A percentile compares a stretch with the other conserved stretches of the same genome.
These are phyloP conservation scores for Cyprinodon tularosa DNA, from an alignment of 2,113 vertebrate species.

Conservation along the genomic window DNA sequence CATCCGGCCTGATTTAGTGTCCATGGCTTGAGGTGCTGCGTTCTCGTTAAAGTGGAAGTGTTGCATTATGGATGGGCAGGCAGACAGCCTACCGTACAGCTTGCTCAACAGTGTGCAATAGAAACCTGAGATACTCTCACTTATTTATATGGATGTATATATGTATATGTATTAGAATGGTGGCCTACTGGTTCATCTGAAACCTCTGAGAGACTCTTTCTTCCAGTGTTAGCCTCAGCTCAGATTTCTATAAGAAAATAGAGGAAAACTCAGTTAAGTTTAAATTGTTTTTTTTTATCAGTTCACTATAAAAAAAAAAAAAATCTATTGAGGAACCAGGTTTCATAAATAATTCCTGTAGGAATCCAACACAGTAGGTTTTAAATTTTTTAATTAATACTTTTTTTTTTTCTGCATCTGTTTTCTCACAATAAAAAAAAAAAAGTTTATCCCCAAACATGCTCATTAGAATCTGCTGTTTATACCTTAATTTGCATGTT, in stretches of 20 bases:
- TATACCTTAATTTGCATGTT: conserved; percentile 79
- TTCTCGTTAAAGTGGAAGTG: conserved; percentile 62
- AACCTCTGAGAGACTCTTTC: conserved; percentile 71
- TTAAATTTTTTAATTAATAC: background rate
- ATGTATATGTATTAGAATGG: background rate
- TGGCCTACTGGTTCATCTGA: conserved; percentile 76
- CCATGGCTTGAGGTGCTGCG: conserved; percentile 27
- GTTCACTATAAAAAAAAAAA: no score
- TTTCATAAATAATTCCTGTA: background rate
- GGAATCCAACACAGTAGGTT: no score
- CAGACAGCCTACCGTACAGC: conserved; percentile 26
- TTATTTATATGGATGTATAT: conserved; percentile 6
- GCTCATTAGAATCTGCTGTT: conserved; percentile 3
- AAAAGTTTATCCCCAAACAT: background rate
- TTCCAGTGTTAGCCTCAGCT: conserved; percentile 58
- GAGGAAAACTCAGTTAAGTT: background rate
- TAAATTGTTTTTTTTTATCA: background rate
- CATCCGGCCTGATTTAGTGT: conserved; percentile 24
- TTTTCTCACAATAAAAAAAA: conserved; percentile 11
- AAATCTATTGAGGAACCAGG: background rate
- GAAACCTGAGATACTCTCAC: conserved; percentile 43
- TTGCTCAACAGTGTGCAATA: conserved; percentile 37
- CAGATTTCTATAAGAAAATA: conserved; percentile 63
- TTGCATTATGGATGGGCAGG: conserved; percentile 69
- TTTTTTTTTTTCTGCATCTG: background rate